Percentiles rank a stretch among this genome's conserved stretches.
Evolutionary conservation across 2,888 invertebrate genomes (phyloP).

Genomic region (Euplexia lucipara): DNA sequence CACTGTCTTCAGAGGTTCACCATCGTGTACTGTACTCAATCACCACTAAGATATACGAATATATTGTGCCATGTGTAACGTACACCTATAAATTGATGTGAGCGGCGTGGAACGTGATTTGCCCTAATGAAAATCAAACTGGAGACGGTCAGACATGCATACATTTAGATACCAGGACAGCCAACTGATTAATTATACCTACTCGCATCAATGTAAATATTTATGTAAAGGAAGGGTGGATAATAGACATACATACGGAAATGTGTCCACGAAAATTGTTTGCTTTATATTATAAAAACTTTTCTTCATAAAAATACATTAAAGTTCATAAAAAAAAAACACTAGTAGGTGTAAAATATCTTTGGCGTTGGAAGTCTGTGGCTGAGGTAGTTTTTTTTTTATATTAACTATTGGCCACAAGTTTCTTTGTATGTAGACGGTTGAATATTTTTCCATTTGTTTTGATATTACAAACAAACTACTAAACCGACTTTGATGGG

Average conservation of each 20-base stretch:
- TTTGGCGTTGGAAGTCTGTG: no score
- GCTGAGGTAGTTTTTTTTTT: no score
- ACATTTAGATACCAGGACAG: conserved; percentile 63
- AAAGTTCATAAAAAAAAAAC: no score
- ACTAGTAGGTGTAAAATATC: no score
- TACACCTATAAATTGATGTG: conserved; percentile 57
- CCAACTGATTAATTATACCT: conserved; percentile 62
- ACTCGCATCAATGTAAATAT: conserved; percentile 43
- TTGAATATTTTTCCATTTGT: no score
- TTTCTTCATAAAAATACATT: no score
- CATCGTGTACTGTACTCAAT: conserved; percentile 35
- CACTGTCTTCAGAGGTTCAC: conserved; percentile 23
- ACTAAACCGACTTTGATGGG: no score
- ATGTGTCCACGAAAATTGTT: not conserved
- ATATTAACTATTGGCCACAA: no score
- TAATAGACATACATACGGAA: not conserved
- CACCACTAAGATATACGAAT: conserved; percentile 34
- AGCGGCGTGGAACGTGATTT: conserved; percentile 59
- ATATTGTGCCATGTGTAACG: conserved; percentile 43
- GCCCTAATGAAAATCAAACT: conserved; percentile 69
- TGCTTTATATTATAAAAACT: not conserved
- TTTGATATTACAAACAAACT: no score
- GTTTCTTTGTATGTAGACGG: no score
- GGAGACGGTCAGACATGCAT: conserved; percentile 65
- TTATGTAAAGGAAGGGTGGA: conserved; percentile 1